A percentile compares a stretch with the other conserved stretches of the same genome.
These are phyloP conservation scores for Diarsia brunnea DNA, from an alignment of 2,888 invertebrate species.

Conservation along the genomic window DNA sequence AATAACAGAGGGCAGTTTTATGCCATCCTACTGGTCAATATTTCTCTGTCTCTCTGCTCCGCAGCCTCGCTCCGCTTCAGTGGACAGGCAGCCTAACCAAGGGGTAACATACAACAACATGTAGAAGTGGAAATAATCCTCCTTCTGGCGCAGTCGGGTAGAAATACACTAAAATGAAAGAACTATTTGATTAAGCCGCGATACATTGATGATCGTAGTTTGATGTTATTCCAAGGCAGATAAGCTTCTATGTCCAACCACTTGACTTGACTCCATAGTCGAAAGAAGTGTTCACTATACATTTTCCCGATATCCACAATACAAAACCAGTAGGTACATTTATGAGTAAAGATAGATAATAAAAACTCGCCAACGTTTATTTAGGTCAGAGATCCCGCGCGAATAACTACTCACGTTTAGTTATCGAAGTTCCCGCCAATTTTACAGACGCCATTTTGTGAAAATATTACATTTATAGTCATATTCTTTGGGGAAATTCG, in stretches of 20 bases:
- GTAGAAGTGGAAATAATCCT: background rate
- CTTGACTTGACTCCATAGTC: background rate
- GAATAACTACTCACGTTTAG: conserved; percentile 47
- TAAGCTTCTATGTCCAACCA: background rate
- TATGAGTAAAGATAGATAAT: conserved; percentile 32
- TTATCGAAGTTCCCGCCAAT: conserved; percentile 43
- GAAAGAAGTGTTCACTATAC: background rate
- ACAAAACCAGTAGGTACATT: conserved; percentile 35
- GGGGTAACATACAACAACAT: background rate
- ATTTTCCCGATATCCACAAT: background rate
- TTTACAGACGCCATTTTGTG: conserved; percentile 42
- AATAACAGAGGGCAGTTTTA: no score
- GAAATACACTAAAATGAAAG: background rate
- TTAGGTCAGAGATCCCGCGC: conserved; percentile 59
- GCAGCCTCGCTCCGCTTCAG: no score
- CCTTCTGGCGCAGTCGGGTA: no score
- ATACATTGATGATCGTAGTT: background rate
- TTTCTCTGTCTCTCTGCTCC: no score
- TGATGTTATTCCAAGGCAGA: background rate
- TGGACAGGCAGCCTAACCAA: no score
- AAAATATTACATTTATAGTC: conserved; percentile 48
- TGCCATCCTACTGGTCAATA: no score
- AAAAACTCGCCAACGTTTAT: conserved; percentile 56
- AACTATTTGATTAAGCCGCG: background rate
- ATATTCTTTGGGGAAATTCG: conserved; percentile 63